Percentiles rank a stretch among this genome's conserved stretches.
Evolutionary conservation across 2,113 vertebrate genomes (phyloP).

Genomic region (Micronisus gabar): DNA sequence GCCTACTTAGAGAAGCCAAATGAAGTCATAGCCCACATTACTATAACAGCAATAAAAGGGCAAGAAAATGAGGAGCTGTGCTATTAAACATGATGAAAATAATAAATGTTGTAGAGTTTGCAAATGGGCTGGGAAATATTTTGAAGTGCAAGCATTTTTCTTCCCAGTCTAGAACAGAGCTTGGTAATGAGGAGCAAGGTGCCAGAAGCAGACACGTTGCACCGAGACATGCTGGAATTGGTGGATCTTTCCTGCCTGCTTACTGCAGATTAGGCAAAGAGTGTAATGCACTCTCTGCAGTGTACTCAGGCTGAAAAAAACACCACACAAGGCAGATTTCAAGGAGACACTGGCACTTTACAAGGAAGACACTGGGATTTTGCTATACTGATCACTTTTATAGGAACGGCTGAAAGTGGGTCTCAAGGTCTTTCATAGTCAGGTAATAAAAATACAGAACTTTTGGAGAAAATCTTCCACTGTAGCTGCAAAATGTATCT

Average conservation of each 20-base stretch:
- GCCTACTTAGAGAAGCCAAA: slow-evolving; percentile 45
- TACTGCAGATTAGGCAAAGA: background rate
- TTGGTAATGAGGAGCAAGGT: background rate
- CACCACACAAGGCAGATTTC: background rate
- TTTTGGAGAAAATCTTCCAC: background rate
- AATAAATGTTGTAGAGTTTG: slow-evolving; percentile 13
- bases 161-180: background rate
- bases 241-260: background rate
- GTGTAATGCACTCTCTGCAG: background rate
- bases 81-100: slow-evolving; percentile 53
- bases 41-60: slow-evolving; percentile 36
- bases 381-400: background rate
- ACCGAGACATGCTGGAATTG: background rate
- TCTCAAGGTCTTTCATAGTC: slow-evolving; percentile 43
- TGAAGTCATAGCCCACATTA: slow-evolving; percentile 34
- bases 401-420: background rate
- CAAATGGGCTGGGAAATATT: slow-evolving; percentile 12
- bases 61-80: slow-evolving; percentile 28
- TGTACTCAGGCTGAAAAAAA: background rate
- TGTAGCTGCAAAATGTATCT: background rate
- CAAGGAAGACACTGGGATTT: background rate
- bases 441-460: background rate
- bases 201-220: background rate
- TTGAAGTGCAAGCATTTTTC: slow-evolving; percentile 39
- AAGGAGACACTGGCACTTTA: background rate